A percentile compares a stretch with the other conserved stretches of the same genome.
These are phyloP conservation scores for Cremastobaeus sp. DNA, from an alignment of 2,888 invertebrate species.

Conservation along the genomic window DNA sequence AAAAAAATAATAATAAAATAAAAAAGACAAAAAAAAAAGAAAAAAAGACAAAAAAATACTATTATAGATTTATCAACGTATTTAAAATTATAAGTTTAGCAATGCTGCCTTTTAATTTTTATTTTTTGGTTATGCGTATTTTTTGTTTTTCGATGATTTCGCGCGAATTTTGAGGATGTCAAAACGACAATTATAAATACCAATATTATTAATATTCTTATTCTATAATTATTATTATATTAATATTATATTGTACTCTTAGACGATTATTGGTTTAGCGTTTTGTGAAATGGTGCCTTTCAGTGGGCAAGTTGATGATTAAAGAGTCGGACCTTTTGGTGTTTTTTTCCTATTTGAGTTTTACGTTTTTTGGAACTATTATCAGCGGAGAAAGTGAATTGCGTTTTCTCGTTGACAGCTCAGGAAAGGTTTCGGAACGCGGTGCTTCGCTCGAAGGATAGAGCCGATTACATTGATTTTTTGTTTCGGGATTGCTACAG, in stretches of 20 bases:
- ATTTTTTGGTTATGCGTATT: constrained; percentile 56
- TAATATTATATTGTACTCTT: constrained; percentile 44
- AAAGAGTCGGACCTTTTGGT: constrained; percentile 25
- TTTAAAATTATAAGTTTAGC: constrained; percentile 73
- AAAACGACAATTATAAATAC: constrained; percentile 55
- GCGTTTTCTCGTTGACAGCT: constrained; percentile 22
- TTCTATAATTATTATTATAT: constrained; percentile 35
- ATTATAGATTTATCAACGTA: constrained; percentile 69
- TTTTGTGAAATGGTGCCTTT: constrained; percentile 44
- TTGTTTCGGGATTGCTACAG: constrained; percentile 3
- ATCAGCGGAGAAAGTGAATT: constrained; percentile 22
- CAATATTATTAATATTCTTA: constrained; percentile 27
- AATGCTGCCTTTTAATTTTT: constrained; percentile 76
- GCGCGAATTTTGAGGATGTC: constrained; percentile 58
- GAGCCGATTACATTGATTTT: constrained; percentile 12
- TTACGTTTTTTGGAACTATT: constrained; percentile 18
- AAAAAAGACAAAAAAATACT: constrained; percentile 57
- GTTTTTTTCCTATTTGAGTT: constrained; percentile 11
- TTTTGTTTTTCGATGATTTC: constrained; percentile 41
- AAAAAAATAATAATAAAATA: constrained; percentile 57
- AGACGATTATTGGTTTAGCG: constrained; percentile 55
- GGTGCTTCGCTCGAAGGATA: constrained; percentile 49
- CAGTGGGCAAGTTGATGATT: constrained; percentile 24
- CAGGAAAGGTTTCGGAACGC: constrained; percentile 32
- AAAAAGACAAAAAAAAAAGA: constrained; percentile 36